Evolutionary conservation across 1,140 invertebrate species (phyloP), one percentile per base, ranked within the genome.

Genomic region (Belonocnema kinseyi): DNA sequence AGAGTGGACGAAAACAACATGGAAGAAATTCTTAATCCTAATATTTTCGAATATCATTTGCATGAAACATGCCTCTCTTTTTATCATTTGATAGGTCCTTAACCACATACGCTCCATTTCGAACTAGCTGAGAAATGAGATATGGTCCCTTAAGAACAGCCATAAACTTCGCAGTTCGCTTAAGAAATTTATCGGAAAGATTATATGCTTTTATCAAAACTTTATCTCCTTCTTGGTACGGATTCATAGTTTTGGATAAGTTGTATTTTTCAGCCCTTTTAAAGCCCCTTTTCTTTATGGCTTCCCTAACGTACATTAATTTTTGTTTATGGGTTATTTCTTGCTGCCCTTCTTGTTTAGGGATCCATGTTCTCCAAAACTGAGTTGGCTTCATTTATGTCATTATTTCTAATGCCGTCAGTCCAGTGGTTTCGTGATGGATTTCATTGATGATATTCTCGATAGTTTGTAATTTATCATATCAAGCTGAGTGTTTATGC

Each of bases 1-100:
- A 26, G 21, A 26, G 3, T 26, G 21, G 21, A 26, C 21, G 3
- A 3, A 26, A 26, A 26, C 21, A 3, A 26, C 21, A 26, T 2
- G 3, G 21, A 3, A 1, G 21, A 26, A 26, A 3, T 26, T 26
- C 1, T 26, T 1, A 26, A 26, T 1, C 40, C 2, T 6, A 10
- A 10, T 46, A 46, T 6, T 2, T 5, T 10, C 2, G 5, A 6
- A 73, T 10, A 51, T 73, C 21, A n/a, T 53, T 51, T 0, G 56
- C 21, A 50, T 73, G 17, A 73, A 73, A 56, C 52, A 73, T 73
- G 14, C 21, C 72, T 7, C 72, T n/a, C 17, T 73, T 52, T 3
- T 14, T 19, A 10, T 11, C 11, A 14, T 14, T 54, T n/a, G 0
- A 14, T 1, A 19, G 52, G 13, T 73, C 56, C 5, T 21, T 16